These are phyloP conservation scores for Arbacia lixula DNA, from an alignment of 53 echinoderm and acorn worm species.

Conservation along the genomic window DNA sequence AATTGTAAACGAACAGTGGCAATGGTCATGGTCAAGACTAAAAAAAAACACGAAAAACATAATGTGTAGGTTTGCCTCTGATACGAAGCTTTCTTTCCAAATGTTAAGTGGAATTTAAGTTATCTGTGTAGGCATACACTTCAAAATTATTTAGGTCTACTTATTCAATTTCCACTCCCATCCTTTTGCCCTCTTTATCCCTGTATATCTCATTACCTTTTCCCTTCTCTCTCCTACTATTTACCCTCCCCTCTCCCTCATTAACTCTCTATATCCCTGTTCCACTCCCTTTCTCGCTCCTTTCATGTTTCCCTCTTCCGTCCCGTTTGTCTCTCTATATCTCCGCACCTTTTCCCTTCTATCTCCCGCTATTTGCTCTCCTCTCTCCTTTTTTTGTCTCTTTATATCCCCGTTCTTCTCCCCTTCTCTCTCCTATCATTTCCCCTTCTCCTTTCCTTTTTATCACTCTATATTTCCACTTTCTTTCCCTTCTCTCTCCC, in stretches of 20 bases:
- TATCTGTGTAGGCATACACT: too few relatives aligned
- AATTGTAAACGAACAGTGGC: too few relatives aligned
- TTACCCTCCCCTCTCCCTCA: too few relatives aligned
- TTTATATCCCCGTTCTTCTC: neutral
- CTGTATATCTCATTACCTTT: neutral
- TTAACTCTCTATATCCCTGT: neutral
- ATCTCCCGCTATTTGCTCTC: neutral
- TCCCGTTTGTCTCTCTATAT: neutral
- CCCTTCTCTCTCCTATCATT: too few relatives aligned
- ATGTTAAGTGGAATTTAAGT: too few relatives aligned
- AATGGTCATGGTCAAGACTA: too few relatives aligned
- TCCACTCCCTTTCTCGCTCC: neutral
- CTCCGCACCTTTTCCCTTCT: neutral
- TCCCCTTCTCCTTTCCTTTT: too few relatives aligned
- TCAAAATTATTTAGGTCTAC: too few relatives aligned
- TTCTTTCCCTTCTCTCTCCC: neutral
- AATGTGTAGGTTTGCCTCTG: too few relatives aligned
- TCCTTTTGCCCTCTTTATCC: neutral
- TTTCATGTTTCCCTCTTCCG: neutral
- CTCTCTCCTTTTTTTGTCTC: neutral
- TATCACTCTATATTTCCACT: neutral
- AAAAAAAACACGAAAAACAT: too few relatives aligned
- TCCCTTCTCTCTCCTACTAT: too few relatives aligned
- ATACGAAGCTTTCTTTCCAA: too few relatives aligned
- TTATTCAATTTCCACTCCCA: neutral